A percentile compares a stretch with the other conserved stretches of the same genome.
Conservation (phyloP, 2,113 vertebrate genomes). For the Potamarius usumacintae region DNA sequence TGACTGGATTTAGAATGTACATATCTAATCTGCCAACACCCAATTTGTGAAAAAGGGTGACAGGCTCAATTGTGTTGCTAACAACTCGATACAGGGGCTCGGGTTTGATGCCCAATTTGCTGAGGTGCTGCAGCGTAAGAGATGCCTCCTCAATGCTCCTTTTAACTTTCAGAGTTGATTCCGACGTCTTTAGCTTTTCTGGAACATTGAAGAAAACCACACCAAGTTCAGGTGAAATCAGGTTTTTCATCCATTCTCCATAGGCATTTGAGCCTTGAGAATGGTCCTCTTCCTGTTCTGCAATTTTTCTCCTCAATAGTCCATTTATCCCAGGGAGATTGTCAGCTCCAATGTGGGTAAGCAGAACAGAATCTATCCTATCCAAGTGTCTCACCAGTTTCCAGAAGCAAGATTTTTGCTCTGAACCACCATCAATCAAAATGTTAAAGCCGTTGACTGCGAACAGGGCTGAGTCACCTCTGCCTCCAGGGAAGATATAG, state of each 20-base stretch:
- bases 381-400: slow-evolving; percentile 96
- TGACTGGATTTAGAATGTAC: slow-evolving; percentile 95
- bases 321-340: slow-evolving; percentile 96
- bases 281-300: slow-evolving; percentile 91
- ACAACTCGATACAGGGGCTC: slow-evolving; percentile 91
- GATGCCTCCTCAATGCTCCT: slow-evolving; percentile 95
- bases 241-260: slow-evolving; percentile 94
- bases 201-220: slow-evolving; percentile 98
- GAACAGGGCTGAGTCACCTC: slow-evolving; percentile 95
- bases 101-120: slow-evolving; percentile 87
- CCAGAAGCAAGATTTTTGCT: slow-evolving; percentile 96
- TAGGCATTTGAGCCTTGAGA: slow-evolving; percentile 88
- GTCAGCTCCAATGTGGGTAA: slow-evolving; percentile 97
- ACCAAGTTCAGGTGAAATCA: slow-evolving; percentile 95
- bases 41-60: slow-evolving; percentile 96
- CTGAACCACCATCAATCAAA: slow-evolving; percentile 94
- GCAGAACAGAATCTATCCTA: slow-evolving; percentile 91
- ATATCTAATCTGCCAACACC: slow-evolving; percentile 96
- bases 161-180: slow-evolving; percentile 90
- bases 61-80: slow-evolving; percentile 90
- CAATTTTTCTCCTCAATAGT: slow-evolving; percentile 93
- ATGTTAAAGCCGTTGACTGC: slow-evolving; percentile 98
- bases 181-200: slow-evolving; percentile 88
- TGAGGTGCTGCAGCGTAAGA: slow-evolving; percentile 91
- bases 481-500: slow-evolving; percentile 96